Evolutionary conservation across 2,113 vertebrate species (phyloP), one percentile per base, ranked within the genome.

Genomic region (Xenopus borealis): DNA sequence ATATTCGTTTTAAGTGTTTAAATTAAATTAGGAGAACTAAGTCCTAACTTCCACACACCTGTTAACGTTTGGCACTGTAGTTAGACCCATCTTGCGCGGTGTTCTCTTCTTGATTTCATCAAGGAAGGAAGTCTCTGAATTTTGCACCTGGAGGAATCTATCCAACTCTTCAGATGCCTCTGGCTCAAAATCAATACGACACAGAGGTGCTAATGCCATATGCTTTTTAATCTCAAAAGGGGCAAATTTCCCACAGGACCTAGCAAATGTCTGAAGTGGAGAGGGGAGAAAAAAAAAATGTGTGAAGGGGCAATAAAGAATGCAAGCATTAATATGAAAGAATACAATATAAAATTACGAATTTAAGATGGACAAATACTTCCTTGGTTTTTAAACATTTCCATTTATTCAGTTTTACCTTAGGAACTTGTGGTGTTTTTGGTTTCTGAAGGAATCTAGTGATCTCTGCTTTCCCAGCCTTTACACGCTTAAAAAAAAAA

Each of bases 221-320:
- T 97, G 92, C 77, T 94, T 94, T 83, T 94, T 99, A 18, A 99
- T 98, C 78, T 99, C 97, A 85, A 99, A 99, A 2, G 97, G 97
- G 69, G 97, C 96, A 84, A 99, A 99, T 82, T 98, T 98, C 7
- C 97, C 97, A 72, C 97, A 99, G 4, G 93, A 94, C 72, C 94
- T 93, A 0, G 95, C 94, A 47, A 99, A 92, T 2, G 91, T 98
- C 97, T 99, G 87, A 19, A 0, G 0, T 40, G 59, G 12, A 1
- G 19, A 44, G 10, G 23, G 23, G 23, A 52, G 17, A 17, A 13
- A 18, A 62, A 3, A 10, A 14, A 14, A 19, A 12, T 50, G 14
- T 12, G 47, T 12, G 47, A 13, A 40, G 33, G 23, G 23, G 23
- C 23, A 27, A 27, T 27, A 27, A 27, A 2, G 23, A 27, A 27